A percentile compares a stretch with the other conserved stretches of the same genome.
These are phyloP conservation scores for Melanogrammus aeglefinus DNA, from an alignment of 2,797 vertebrate species.

Conservation along the genomic window DNA sequence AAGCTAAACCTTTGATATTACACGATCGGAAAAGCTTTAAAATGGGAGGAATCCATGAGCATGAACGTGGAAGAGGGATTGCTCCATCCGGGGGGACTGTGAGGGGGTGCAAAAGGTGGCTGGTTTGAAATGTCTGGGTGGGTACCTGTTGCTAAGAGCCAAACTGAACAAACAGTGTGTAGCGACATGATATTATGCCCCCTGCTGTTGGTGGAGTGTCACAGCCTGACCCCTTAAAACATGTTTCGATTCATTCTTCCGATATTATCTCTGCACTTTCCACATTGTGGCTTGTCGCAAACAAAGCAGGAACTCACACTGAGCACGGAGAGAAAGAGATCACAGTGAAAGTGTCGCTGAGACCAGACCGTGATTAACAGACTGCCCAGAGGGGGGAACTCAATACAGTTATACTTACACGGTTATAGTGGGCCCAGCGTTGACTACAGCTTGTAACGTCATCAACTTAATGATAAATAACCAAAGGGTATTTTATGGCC, in stretches of 20 bases:
- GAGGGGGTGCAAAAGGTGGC: background rate
- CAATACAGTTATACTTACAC: background rate
- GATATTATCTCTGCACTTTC: background rate
- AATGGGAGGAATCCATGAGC: too few species aligned
- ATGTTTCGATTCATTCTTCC: background rate
- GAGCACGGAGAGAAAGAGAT: slow-evolving; percentile 9
- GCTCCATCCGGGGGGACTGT: too few species aligned
- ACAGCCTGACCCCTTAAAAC: background rate
- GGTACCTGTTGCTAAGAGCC: background rate
- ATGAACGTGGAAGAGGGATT: too few species aligned
- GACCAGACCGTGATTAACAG: background rate
- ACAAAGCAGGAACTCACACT: background rate
- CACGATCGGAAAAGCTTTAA: too few species aligned
- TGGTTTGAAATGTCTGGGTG: background rate
- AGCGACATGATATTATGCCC: background rate
- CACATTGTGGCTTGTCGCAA: background rate
- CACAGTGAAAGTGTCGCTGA: background rate
- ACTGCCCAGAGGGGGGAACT: background rate
- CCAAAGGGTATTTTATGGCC: background rate
- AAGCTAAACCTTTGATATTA: too few species aligned
- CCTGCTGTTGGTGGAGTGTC: background rate
- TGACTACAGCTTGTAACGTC: background rate
- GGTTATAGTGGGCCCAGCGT: slow-evolving; percentile 4
- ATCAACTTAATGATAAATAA: background rate
- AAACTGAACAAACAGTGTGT: too few species aligned